Percentiles rank a stretch among this genome's conserved stretches.
Conservation (phyloP, 1,140 invertebrate species). For the Apocrypta bakeri region DNA sequence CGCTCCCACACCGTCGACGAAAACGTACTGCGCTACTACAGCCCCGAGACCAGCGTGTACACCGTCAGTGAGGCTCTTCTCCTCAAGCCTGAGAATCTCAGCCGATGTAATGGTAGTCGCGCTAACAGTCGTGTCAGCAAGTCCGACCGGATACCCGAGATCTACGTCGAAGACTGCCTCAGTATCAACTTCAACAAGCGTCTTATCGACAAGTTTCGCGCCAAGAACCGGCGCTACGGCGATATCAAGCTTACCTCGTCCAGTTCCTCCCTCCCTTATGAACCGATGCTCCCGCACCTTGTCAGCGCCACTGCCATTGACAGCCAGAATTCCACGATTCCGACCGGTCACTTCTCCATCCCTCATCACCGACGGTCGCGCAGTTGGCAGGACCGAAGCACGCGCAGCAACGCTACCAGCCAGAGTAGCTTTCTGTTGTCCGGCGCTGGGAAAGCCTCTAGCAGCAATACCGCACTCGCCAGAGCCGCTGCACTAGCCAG, state of each 20-base stretch:
- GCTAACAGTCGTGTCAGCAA: constrained; percentile 47
- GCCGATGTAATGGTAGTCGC: background rate
- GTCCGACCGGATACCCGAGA: constrained; percentile 66
- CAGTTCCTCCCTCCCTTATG: background rate
- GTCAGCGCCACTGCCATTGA: background rate
- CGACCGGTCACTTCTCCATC: background rate
- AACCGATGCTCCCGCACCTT: background rate
- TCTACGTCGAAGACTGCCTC: constrained; percentile 70
- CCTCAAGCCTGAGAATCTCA: constrained; percentile 61
- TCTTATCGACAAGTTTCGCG: constrained; percentile 64
- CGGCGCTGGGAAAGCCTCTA: background rate
- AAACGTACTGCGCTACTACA: constrained; percentile 69
- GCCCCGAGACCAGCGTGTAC: constrained; percentile 69
- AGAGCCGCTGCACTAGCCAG: background rate
- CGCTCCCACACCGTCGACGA: constrained; percentile 73
- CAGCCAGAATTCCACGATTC: background rate
- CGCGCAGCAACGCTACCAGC: background rate
- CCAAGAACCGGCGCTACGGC: constrained; percentile 52
- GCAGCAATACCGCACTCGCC: constrained; percentile 23
- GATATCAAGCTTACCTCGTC: constrained; percentile 53
- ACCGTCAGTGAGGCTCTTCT: constrained; percentile 66
- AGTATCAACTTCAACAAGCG: constrained; percentile 66
- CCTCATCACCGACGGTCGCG: constrained; percentile 58
- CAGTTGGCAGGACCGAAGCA: constrained; percentile 57
- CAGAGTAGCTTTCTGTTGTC: no score